Base-by-base conservation (phyloP, 2,888 invertebrate species). In the Salpingus planirostris region DNA sequence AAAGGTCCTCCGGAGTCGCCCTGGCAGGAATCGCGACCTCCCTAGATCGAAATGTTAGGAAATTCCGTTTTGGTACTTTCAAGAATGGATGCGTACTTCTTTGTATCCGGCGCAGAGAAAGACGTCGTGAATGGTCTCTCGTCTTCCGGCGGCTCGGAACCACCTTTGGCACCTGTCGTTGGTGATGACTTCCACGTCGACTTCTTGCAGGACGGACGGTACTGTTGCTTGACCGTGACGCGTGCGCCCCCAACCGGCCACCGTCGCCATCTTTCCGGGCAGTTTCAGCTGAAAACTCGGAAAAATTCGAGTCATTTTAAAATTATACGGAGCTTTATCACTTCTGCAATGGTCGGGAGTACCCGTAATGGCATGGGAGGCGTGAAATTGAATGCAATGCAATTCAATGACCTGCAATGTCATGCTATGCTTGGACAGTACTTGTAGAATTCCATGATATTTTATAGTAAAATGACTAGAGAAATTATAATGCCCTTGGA, bases 41-140 rank as follows among this genome's bases (percentile, higher is more conserved):
- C 81, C 72, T 76, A 55, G n/a, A n/a, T n/a, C n/a, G 15, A 3
- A 29, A 13, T 11, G 32, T 29, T 13, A 11, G 25, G 21, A 26
- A 22, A 23, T 23, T 23, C 4, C 8, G 18, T 18, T 18, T 18
- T 8, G 8, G 6, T 11, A 27, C 11, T 29, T 18, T 18, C 18
- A 18, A 18, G 3, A 15, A 8, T n/a, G n/a, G n/a, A n/a, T 21
- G 24, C 71, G 72, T 49, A 86, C 88, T 67, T 90, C 88, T 61
- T 91, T 91, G 52, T 90, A 92, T 2, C 92, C 92, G 1, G 92
- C 92, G 57, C 92, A 92, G 0, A 92, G 67, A 59, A 91, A 91
- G 2, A 92, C 91, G 49, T 91, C 89, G 50, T 91, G 90, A 39
- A 92, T 92, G n/a, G 83, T 85, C 62, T 93, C 92, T 29, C 89